phyloP scores from a whole-genome alignment of 1,140 invertebrate species.

The Apis cerana region DNA sequence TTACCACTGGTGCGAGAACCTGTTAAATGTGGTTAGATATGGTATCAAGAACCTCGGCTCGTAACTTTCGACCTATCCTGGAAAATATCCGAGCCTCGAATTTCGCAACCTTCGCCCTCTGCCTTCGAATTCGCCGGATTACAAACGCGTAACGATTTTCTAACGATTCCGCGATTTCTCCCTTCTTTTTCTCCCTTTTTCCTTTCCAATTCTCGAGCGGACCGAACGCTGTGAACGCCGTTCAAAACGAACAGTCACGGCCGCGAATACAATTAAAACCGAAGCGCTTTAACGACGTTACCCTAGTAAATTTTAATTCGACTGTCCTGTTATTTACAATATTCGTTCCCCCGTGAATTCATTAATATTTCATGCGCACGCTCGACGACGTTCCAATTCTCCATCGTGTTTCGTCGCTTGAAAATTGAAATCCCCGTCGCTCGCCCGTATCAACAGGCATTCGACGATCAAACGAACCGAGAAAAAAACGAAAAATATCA shows the following conservation, averaged over 20 bases:
- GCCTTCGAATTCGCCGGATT: too few relatives aligned
- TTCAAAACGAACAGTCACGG: not conserved
- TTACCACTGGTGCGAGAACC: slow-evolving; percentile 41
- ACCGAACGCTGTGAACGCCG: not conserved
- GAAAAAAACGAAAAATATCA: not conserved
- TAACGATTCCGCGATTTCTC: too few relatives aligned
- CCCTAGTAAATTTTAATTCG: slow-evolving; percentile 30
- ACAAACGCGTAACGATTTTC: too few relatives aligned
- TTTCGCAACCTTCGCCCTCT: too few relatives aligned
- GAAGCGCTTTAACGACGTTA: slow-evolving; percentile 2
- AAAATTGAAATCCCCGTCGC: slow-evolving; percentile 19
- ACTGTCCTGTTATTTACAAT: slow-evolving; percentile 22
- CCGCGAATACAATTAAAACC: not conserved
- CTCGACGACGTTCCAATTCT: not conserved
- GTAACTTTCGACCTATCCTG: slow-evolving; percentile 18
- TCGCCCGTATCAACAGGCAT: slow-evolving; percentile 7
- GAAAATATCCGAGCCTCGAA: not conserved
- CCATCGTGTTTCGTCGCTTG: not conserved
- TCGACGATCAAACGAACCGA: slow-evolving; percentile 4
- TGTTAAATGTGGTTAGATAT: slow-evolving; percentile 42
- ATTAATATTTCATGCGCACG: slow-evolving; percentile 35
- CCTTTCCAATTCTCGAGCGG: too few relatives aligned
- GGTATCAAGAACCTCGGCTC: slow-evolving; percentile 3
- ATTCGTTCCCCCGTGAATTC: slow-evolving; percentile 17
- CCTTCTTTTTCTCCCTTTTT: not conserved